Evolutionary conservation across 2,888 invertebrate genomes (phyloP).

Genomic region (Eristalis intricaria): DNA sequence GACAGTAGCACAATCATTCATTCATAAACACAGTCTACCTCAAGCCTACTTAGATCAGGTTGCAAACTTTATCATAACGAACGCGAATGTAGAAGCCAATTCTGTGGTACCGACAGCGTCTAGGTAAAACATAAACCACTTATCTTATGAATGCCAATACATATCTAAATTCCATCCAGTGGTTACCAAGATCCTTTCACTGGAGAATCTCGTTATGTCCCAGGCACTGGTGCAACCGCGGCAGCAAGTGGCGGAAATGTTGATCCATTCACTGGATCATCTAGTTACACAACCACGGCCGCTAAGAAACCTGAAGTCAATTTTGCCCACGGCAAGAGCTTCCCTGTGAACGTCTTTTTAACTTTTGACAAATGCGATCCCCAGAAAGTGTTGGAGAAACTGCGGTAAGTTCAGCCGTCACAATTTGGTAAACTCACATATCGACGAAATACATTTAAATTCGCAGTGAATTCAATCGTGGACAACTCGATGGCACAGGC

Average conservation of each 20-base stretch:
- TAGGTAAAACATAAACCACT: conserved; percentile 61
- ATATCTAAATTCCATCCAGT: conserved; percentile 62
- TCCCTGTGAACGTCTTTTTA: conserved; percentile 82
- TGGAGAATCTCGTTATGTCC: conserved; percentile 86
- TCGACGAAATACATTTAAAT: background rate
- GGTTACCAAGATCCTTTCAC: conserved; percentile 87
- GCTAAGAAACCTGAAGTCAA: conserved; percentile 76
- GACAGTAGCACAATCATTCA: conserved; percentile 94
- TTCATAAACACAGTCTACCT: conserved; percentile 91
- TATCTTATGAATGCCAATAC: background rate
- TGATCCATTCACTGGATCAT: conserved; percentile 87
- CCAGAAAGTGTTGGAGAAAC: conserved; percentile 87
- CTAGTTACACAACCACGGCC: conserved; percentile 86
- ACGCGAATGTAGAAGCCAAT: conserved; percentile 82
- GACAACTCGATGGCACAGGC: conserved; percentile 75
- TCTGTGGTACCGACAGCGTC: conserved; percentile 63
- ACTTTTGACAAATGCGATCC: conserved; percentile 91
- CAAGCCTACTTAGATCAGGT: conserved; percentile 95
- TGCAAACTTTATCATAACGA: conserved; percentile 94
- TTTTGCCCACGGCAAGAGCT: conserved; percentile 78
- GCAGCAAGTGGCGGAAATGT: conserved; percentile 80
- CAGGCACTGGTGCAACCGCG: conserved; percentile 80
- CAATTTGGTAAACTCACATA: no score
- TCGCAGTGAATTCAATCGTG: conserved; percentile 87
- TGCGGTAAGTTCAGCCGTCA: conserved; percentile 79